These are phyloP conservation scores for Phytoseiulus persimilis DNA, from an alignment of 2,888 invertebrate species.

Conservation along the genomic window DNA sequence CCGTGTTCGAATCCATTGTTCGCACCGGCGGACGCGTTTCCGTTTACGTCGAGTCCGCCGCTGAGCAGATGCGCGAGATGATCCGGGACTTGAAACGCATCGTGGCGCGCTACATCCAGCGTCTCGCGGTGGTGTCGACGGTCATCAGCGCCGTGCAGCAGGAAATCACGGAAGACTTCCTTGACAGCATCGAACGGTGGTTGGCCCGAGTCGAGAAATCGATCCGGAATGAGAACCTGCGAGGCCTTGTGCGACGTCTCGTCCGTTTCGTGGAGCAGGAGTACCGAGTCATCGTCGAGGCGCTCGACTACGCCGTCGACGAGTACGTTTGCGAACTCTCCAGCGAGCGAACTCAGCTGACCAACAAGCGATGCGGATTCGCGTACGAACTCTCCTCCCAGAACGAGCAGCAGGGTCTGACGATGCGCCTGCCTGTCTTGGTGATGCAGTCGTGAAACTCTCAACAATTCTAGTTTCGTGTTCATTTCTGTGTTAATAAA, in stretches of 20 bases:
- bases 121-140: background rate
- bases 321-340: background rate
- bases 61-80: background rate
- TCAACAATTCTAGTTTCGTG: background rate
- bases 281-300: background rate
- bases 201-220: background rate
- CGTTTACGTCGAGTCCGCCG: background rate
- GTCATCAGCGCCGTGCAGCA: background rate
- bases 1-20: background rate
- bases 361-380: background rate
- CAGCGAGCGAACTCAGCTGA: background rate
- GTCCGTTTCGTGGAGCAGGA: background rate
- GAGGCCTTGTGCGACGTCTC: background rate
- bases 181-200: background rate
- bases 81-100: background rate
- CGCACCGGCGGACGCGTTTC: background rate
- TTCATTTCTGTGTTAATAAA: background rate
- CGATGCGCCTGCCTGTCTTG: background rate
- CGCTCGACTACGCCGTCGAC: background rate
- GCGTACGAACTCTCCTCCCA: background rate
- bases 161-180: background rate
- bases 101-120: background rate
- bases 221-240: background rate
- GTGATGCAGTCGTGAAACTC: background rate
- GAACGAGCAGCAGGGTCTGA: background rate